These are phyloP conservation scores for Clistopyga incitator DNA, from an alignment of 2,888 invertebrate genomes.

Conservation along the genomic window DNA sequence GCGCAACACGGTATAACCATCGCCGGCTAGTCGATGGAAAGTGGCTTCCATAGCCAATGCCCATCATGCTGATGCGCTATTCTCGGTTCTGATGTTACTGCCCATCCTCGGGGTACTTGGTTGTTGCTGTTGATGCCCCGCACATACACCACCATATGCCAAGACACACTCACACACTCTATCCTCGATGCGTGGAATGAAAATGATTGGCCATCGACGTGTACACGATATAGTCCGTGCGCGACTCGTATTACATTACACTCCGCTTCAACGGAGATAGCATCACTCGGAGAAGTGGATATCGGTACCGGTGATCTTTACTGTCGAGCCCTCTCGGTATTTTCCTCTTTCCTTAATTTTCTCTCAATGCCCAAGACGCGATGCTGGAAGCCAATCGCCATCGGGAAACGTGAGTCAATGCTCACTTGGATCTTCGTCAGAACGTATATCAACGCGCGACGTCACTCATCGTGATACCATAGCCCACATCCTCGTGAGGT, in stretches of 20 bases:
- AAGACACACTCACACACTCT: background rate
- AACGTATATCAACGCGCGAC: constrained; percentile 14
- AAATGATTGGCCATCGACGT: constrained; percentile 64
- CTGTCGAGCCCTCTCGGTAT: background rate
- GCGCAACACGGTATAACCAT: constrained; percentile 66
- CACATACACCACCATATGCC: background rate
- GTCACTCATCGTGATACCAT: constrained; percentile 9
- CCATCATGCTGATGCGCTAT: constrained; percentile 36
- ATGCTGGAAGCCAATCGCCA: constrained; percentile 52
- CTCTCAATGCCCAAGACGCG: background rate
- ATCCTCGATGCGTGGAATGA: constrained; percentile 58
- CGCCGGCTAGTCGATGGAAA: constrained; percentile 56
- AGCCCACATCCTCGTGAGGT: background rate
- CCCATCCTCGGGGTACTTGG: background rate
- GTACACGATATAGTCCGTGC: constrained; percentile 24
- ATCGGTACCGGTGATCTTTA: constrained; percentile 55
- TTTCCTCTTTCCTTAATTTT: constrained; percentile 38
- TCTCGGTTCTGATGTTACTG: constrained; percentile 54
- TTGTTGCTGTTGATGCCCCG: background rate
- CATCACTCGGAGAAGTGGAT: constrained; percentile 54
- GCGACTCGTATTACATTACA: constrained; percentile 53
- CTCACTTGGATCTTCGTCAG: constrained; percentile 18
- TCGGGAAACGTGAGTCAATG: constrained; percentile 61
- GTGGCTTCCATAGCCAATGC: constrained; percentile 49
- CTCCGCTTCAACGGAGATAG: constrained; percentile 46